phyloP scores from a whole-genome alignment of 2,888 invertebrate species.

The Acanthosepion lycidas region DNA sequence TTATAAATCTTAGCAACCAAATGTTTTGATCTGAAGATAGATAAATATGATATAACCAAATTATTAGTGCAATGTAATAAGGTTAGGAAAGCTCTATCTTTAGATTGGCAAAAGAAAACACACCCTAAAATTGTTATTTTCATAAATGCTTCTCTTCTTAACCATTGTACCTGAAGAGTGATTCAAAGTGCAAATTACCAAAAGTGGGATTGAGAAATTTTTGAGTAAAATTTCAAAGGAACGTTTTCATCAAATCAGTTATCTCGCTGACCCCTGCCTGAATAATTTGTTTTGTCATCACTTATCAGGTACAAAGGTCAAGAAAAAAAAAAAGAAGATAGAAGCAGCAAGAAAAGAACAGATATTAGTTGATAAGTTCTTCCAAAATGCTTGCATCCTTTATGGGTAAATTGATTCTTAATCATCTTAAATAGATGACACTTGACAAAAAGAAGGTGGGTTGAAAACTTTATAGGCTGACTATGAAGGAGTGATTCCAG shows the following conservation, averaged over 20 bases:
- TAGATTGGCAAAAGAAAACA: background rate
- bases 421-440: background rate
- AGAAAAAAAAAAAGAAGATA: background rate
- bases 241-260: too few relatives aligned
- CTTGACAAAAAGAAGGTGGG: too few relatives aligned
- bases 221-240: background rate
- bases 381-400: background rate
- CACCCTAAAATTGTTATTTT: background rate
- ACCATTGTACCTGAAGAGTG: background rate
- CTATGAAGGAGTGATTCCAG: too few relatives aligned
- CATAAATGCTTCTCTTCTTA: background rate
- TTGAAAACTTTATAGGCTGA: too few relatives aligned
- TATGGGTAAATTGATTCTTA: background rate
- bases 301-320: background rate
- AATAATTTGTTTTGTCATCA: background rate
- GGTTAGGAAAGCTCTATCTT: background rate
- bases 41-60: background rate
- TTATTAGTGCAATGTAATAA: background rate
- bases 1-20: too few relatives aligned
- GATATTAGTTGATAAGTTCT: background rate
- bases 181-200: background rate
- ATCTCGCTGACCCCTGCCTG: too few relatives aligned
- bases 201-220: too few relatives aligned
- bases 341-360: background rate
- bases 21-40: background rate